Evolutionary conservation across 1,140 invertebrate species (phyloP), one percentile per base, ranked within the genome.

Genomic region (Zaprionus capensis): DNA sequence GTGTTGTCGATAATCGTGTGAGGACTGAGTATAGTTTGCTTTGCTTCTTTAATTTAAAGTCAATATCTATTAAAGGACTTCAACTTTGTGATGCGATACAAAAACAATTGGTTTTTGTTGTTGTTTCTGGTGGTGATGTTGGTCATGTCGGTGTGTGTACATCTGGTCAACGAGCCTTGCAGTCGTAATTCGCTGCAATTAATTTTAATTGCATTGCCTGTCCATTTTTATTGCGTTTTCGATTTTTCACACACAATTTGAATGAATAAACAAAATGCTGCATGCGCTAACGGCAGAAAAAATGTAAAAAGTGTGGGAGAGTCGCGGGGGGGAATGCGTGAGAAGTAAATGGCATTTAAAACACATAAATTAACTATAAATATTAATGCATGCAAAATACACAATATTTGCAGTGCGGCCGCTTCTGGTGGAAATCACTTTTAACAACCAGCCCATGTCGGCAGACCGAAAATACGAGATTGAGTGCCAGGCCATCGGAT

Each of bases 401-500:
- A 56, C 74, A 44, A 61, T 93, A 87, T 86, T 91, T 88, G 56
- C 94, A 98, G 97, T 98, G 83, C 94, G 95, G 67, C 97, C 97
- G 17, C 85, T 97, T 61, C 94, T 94, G 59, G 96, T 97, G 53
- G 95, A 95, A 83, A 97, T 98, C 82, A 92, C 96, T 66, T 96
- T 95, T 80, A 95, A 95, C 71, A 96, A 96, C 76, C 95, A 97
- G 75, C 96, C 97, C 0, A 94, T 98, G 24, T 97, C 97, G 24
- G 97, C 97, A 1, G 96, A 96, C 64, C 94, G 96, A 64, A 94
- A 94, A 72, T 96, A 96, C 76, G 96, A 97, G 75, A 94, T 98
- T 65, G 95, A 94, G 74, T 98, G 97, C 91, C 95, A 95, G 91
- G 95, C 96, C 1, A 94, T 95, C n/a, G 97, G 97, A 26, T 97